phyloP scores from a whole-genome alignment of 2,888 invertebrate genomes.

The Drosophila sordidula region DNA sequence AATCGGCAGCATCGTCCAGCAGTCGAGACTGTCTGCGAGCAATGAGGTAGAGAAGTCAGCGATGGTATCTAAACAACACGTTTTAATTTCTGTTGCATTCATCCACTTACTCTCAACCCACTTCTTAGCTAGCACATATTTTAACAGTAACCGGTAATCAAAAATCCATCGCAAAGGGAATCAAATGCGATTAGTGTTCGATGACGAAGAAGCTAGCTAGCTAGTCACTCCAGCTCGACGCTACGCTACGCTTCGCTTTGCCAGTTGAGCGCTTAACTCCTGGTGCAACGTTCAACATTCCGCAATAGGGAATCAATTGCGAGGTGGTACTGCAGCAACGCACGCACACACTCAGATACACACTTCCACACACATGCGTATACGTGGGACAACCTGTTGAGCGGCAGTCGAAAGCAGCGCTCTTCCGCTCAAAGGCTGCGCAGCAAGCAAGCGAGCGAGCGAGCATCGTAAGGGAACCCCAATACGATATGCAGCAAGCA shows the following conservation, averaged over 20 bases:
- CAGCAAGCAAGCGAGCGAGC: conserved; percentile 61
- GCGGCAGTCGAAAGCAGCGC: conserved; percentile 13
- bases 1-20: conserved; percentile 8
- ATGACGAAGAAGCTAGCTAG: conserved; percentile 61
- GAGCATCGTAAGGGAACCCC: conserved; percentile 47
- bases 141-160: conserved; percentile 13
- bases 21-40: conserved; percentile 28
- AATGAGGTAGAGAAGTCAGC: conserved; percentile 13
- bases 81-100: conserved; percentile 39
- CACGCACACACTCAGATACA: conserved; percentile 23
- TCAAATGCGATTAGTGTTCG: conserved; percentile 78
- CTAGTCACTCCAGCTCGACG: conserved; percentile 23
- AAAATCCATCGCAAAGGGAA: conserved; percentile 77
- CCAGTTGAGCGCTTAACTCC: conserved; percentile 75
- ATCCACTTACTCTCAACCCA: conserved; percentile 32
- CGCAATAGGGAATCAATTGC: conserved; percentile 78
- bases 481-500: conserved; percentile 30
- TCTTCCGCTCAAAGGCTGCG: conserved; percentile 63
- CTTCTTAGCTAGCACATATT: conserved; percentile 47
- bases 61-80: conserved; percentile 39
- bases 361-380: background rate
- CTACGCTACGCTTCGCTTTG: conserved; percentile 59
- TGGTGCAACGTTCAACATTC: conserved; percentile 72
- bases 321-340: conserved; percentile 77
- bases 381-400: conserved; percentile 24